Percentiles rank a stretch among this genome's conserved stretches.
Evolutionary conservation across 2,113 vertebrate species (phyloP).

Genomic region (Chloebia gouldiae): DNA sequence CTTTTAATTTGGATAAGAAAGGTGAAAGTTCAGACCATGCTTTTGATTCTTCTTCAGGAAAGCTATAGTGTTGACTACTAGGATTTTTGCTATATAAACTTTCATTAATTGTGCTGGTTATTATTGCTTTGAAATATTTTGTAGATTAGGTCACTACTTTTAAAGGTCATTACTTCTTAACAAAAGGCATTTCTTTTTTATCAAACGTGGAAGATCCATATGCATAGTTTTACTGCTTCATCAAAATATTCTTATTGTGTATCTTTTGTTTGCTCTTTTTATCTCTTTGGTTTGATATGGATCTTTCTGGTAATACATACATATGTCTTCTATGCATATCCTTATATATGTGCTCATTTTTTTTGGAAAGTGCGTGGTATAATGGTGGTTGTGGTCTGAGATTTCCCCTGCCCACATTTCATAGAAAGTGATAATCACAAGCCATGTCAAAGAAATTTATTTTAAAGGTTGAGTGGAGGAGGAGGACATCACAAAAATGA

Average conservation of each 20-base stretch:
- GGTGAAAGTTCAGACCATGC: neutral
- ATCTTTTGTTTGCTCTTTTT: neutral
- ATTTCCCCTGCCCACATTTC: neutral
- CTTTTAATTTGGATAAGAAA: neutral
- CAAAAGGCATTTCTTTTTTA: neutral
- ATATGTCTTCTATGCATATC: neutral
- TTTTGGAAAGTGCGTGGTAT: neutral
- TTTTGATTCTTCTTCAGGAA: neutral
- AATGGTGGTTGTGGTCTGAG: neutral
- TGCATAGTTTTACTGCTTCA: neutral
- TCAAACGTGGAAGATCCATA: accelerated
- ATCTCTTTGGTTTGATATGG: neutral
- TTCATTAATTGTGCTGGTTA: neutral
- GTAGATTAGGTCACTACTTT: neutral
- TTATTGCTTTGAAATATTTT: neutral
- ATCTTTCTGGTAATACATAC: neutral
- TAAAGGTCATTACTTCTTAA: neutral
- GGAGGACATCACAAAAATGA: neutral
- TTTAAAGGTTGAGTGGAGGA: neutral
- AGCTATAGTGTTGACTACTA: neutral
- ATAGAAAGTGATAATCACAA: neutral
- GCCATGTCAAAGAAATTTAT: neutral
- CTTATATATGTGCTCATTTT: neutral
- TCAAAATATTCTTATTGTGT: neutral
- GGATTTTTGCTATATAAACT: neutral